Conservation (phyloP, 2,888 invertebrate genomes). For the Platycheirus rosarum region DNA sequence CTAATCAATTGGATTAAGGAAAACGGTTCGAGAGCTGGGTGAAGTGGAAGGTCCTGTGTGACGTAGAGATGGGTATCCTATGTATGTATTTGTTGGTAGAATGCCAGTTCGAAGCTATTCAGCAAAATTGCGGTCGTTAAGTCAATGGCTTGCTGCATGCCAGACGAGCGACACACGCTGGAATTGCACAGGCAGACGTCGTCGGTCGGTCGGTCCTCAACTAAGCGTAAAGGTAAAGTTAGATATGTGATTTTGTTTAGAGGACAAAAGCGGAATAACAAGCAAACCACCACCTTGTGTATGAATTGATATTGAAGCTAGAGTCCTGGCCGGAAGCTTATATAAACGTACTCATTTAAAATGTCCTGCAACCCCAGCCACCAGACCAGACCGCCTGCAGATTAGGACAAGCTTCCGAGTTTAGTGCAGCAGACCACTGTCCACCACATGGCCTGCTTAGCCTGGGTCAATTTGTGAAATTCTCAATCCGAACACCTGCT, state of each 20-base stretch:
- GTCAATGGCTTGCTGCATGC: constrained; percentile 63
- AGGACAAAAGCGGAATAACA: constrained; percentile 65
- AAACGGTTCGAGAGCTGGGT: constrained; percentile 31
- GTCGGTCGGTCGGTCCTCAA: neutral
- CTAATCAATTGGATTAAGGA: constrained; percentile 67
- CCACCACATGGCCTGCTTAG: constrained; percentile 57
- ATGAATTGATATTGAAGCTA: constrained; percentile 54
- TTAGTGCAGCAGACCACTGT: constrained; percentile 53
- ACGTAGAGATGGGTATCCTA: neutral
- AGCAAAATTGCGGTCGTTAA: constrained; percentile 67
- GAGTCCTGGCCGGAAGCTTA: constrained; percentile 27
- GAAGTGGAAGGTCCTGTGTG: neutral
- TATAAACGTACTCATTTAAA: constrained; percentile 60
- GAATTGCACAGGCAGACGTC: no score
- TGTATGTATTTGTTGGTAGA: constrained; percentile 27
- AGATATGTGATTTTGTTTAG: constrained; percentile 65
- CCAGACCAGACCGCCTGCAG: constrained; percentile 48
- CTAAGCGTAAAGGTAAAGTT: constrained; percentile 57
- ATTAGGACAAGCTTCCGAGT: constrained; percentile 65
- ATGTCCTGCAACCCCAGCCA: constrained; percentile 23
- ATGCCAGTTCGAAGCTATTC: constrained; percentile 55
- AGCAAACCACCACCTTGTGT: constrained; percentile 32
- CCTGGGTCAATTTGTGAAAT: constrained; percentile 71
- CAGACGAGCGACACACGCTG: constrained; percentile 10
- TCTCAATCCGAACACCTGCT: constrained; percentile 72